A percentile compares a stretch with the other conserved stretches of the same genome.
phyloP scores from a whole-genome alignment of 2,888 invertebrate genomes.

The Brachyopa scutellaris region DNA sequence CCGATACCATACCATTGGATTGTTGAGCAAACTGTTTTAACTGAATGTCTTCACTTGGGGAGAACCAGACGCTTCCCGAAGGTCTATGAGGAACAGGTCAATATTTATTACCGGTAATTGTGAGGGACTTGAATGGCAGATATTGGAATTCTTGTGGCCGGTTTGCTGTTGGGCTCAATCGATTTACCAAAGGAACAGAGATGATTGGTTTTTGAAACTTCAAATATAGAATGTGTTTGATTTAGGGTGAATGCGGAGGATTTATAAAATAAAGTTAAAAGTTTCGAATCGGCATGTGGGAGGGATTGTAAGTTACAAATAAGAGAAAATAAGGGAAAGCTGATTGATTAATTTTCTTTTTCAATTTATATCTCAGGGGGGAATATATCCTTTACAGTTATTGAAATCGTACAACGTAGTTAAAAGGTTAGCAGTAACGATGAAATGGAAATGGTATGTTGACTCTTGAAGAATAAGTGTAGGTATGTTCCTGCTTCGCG shows the following conservation, averaged over 20 bases:
- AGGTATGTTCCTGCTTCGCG: no score
- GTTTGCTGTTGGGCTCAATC: conserved; percentile 23
- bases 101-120: conserved; percentile 54
- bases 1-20: conserved; percentile 3
- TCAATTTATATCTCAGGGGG: no score
- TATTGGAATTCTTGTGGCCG: conserved; percentile 58
- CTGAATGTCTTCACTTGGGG: conserved; percentile 18
- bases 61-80: no score
- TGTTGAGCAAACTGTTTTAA: conserved; percentile 32
- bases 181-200: conserved; percentile 22
- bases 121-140: conserved; percentile 46
- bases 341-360: no score
- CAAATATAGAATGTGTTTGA: conserved; percentile 5
- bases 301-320: no score
- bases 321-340: no score
- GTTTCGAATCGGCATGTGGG: background rate
- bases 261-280: background rate
- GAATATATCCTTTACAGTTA: no score
- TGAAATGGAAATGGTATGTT: no score
- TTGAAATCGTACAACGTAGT: no score
- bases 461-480: no score
- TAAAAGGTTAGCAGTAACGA: no score
- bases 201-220: conserved; percentile 39
- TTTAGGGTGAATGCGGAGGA: background rate
- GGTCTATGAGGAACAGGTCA: conserved; percentile 24